Base-by-base conservation (phyloP, 2,797 vertebrate species). In the Selene dorsalis region DNA sequence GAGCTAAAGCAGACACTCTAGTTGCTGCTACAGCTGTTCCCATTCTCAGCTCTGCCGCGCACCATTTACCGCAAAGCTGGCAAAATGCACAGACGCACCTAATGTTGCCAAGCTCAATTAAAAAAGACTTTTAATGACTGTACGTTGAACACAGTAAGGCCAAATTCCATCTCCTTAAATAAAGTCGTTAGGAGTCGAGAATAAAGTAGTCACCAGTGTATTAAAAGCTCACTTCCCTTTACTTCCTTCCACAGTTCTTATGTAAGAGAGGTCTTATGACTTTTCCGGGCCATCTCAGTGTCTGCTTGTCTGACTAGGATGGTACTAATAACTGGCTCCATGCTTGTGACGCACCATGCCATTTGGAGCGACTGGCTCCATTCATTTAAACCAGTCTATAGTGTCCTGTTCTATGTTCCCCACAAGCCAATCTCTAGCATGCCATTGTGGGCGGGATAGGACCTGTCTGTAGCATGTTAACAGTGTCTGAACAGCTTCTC, bases 241-340 rank as follows among this genome's bases (percentile, higher is more conserved):
- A 58, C 83, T 90, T 86, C 52, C 82, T 77, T 84, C 61, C 62
- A 72, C 65, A 6, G 50, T 53, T 83, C 80, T 93, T 92, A 84
- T 65, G 77, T 86, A 93, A 93, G 79, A 77, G 73, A 78, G 53
- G 81, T 90, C 90, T 87, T 79, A 61, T 92, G 91, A 91, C 86
- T 91, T 90, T 50, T 90, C 68, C 45, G 60, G 77, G 80, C 80
- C 71, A 73, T 84, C 73, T 86, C 87, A 3, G 39, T 88, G 71
- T 80, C 73, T 71, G 48, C 69, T 83, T 59, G 69, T 84, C 83
- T 82, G 86, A 80, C 83, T 77, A n/a, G 35, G 74, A 69, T 63
- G 77, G 59, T 61, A 48, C 70, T 89, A 87, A 91, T 82, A 79
- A 64, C 70, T 62, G 66, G 85, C 72, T 88, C 66, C 7, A 55